Base-by-base conservation (phyloP, 2,797 vertebrate species). In the Decapterus maruadsi region DNA sequence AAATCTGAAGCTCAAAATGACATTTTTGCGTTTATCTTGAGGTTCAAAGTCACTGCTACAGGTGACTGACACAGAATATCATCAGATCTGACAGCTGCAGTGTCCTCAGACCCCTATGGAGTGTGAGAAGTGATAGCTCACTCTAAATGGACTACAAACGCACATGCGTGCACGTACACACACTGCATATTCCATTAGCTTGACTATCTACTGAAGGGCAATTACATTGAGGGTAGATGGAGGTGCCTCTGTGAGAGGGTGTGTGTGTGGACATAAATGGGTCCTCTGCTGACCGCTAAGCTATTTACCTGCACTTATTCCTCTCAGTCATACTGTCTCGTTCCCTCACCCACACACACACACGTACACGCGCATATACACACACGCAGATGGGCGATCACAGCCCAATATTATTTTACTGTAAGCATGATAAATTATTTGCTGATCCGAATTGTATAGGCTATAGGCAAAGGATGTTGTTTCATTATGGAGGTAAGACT, bases 221-320 rank as follows among this genome's bases (percentile, higher is more conserved):
- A 82, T 87, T 82, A 89, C 68, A 83, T 55, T 55, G 45, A 83
- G 42, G 72, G 75, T 55, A 76, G 73, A 86, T 78, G 71, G 66
- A 55, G 20, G 17, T 51, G 77, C 10, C 58, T 64, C n/a, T 60
- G 48, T 58, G 34, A 48, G 45, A 45, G 50, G 6, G 48, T 65
- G 51, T 69, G 64, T 46, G 75, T 71, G 63, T 78, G 79, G 61
- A 82, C 69, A 73, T 42, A 85, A 87, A 90, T 86, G 72, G 82
- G 68, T 79, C 76, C 64, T 84, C 57, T 80, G 70, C 81, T 76
- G 79, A 85, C 78, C 26, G 29, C 83, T 66, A 63, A 83, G 80
- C 87, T 85, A 81, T 91, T 87, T 89, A 89, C 69, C 88, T 83
- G 82, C 85, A 86, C 87, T 92, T 89, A 86, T 82, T 72, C 51